phyloP scores from a whole-genome alignment of 2,888 invertebrate genomes.

The Enchytraeus crypticus region DNA sequence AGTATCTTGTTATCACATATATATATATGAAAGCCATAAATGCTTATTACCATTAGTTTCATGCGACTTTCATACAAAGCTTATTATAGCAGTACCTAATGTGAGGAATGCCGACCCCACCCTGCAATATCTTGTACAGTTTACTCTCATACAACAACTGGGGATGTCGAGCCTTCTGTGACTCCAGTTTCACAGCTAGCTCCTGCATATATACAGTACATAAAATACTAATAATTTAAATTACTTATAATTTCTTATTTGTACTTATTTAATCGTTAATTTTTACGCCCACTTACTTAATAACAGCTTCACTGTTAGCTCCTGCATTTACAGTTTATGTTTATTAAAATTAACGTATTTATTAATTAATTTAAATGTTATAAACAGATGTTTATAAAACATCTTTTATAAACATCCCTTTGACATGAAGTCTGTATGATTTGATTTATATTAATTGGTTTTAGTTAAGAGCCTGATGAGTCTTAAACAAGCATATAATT shows the following conservation, averaged over 20 bases:
- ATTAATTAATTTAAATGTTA: too few relatives aligned
- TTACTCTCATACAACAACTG: slow-evolving; percentile 54
- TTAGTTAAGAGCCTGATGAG: too few relatives aligned
- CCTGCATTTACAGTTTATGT: too few relatives aligned
- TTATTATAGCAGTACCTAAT: slow-evolving; percentile 39
- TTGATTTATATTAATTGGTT: too few relatives aligned
- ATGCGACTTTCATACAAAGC: too few relatives aligned
- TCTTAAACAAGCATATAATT: too few relatives aligned
- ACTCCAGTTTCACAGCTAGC: slow-evolving; percentile 53
- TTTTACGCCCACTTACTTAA: neutral
- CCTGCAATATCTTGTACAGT: slow-evolving; percentile 53
- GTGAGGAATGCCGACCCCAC: slow-evolving; percentile 48
- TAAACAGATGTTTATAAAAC: neutral
- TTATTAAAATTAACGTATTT: too few relatives aligned
- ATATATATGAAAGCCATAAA: too few relatives aligned
- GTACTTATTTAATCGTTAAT: neutral
- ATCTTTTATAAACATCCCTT: neutral
- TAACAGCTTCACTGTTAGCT: too few relatives aligned
- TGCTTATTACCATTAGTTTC: too few relatives aligned
- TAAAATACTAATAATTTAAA: neutral
- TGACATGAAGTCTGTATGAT: too few relatives aligned
- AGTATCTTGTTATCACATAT: too few relatives aligned
- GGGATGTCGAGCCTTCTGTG: slow-evolving; percentile 52
- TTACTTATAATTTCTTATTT: neutral
- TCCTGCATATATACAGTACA: slow-evolving; percentile 39